These are phyloP conservation scores for Andrena dorsata DNA, from an alignment of 2,888 invertebrate genomes.

Conservation along the genomic window DNA sequence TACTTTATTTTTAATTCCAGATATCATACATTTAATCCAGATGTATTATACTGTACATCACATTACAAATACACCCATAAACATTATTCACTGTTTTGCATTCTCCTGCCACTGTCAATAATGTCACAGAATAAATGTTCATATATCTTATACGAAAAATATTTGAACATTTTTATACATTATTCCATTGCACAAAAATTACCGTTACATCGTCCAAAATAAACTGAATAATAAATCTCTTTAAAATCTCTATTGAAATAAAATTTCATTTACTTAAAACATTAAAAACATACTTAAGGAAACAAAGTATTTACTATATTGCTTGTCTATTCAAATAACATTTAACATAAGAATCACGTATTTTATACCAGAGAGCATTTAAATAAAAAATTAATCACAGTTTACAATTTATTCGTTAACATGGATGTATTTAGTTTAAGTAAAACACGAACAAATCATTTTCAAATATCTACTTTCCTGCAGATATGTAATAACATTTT, in stretches of 20 bases:
- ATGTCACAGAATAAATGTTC: slow-evolving; percentile 47
- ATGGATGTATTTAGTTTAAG: slow-evolving; percentile 8
- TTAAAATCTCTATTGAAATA: slow-evolving; percentile 24
- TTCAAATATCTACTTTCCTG: slow-evolving; percentile 18
- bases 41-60: slow-evolving; percentile 61
- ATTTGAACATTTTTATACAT: slow-evolving; percentile 40
- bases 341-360: slow-evolving; percentile 14
- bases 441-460: slow-evolving; percentile 6
- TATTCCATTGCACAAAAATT: slow-evolving; percentile 10
- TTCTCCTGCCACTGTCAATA: slow-evolving; percentile 40
- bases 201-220: slow-evolving; percentile 18
- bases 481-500: slow-evolving; percentile 22
- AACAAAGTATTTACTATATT: slow-evolving; percentile 19
- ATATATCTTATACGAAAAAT: slow-evolving; percentile 38
- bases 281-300: slow-evolving; percentile 18
- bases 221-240: slow-evolving; percentile 29
- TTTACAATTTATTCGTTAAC: slow-evolving; percentile 18
- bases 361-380: slow-evolving; percentile 13
- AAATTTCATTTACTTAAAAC: slow-evolving; percentile 14
- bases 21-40: slow-evolving; percentile 70
- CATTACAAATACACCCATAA: slow-evolving; percentile 59
- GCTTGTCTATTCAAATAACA: slow-evolving; percentile 16
- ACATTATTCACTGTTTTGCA: slow-evolving; percentile 48
- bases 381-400: slow-evolving; percentile 47
- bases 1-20: slow-evolving; percentile 78